These are phyloP conservation scores for Brachirus orientalis DNA, from an alignment of 2,113 vertebrate genomes.

Conservation along the genomic window DNA sequence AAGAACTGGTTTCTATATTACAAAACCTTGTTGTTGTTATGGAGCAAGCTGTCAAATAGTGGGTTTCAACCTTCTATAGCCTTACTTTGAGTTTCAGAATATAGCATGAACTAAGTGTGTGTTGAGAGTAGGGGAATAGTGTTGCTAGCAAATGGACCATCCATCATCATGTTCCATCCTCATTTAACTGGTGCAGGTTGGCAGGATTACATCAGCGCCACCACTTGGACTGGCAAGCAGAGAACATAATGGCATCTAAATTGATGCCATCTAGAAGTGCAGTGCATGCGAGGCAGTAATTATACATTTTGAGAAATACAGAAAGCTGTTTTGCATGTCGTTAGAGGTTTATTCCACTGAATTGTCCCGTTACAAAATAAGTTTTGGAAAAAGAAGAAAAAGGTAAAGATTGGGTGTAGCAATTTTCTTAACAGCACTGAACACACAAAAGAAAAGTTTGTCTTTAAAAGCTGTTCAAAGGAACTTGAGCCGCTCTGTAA, in stretches of 20 bases:
- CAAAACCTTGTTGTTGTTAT: no score
- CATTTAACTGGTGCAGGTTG: constrained; percentile 40
- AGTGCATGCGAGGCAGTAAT: constrained; percentile 54
- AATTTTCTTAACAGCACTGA: constrained; percentile 1
- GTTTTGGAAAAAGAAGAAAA: constrained; percentile 12
- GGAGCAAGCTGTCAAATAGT: no score
- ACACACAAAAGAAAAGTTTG: background rate
- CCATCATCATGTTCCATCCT: constrained; percentile 61
- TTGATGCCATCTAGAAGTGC: constrained; percentile 63
- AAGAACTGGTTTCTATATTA: no score
- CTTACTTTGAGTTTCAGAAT: no score
- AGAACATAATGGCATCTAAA: constrained; percentile 64
- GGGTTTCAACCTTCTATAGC: no score
- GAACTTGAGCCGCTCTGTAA: constrained; percentile 26
- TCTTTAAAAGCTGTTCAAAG: constrained; percentile 45
- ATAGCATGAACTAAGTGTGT: no score
- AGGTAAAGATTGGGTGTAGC: background rate
- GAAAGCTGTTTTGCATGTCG: constrained; percentile 16
- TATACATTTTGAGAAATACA: constrained; percentile 26
- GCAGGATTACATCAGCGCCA: constrained; percentile 56
- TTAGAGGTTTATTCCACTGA: constrained; percentile 16
- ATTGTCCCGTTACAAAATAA: constrained; percentile 8
- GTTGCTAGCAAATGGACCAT: constrained; percentile 64
- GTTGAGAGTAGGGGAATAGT: constrained; percentile 35
- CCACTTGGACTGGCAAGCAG: constrained; percentile 45